Evolutionary conservation across 2,113 vertebrate species (phyloP), one percentile per base, ranked within the genome.

Genomic region (Chrysochloris asiatica): DNA sequence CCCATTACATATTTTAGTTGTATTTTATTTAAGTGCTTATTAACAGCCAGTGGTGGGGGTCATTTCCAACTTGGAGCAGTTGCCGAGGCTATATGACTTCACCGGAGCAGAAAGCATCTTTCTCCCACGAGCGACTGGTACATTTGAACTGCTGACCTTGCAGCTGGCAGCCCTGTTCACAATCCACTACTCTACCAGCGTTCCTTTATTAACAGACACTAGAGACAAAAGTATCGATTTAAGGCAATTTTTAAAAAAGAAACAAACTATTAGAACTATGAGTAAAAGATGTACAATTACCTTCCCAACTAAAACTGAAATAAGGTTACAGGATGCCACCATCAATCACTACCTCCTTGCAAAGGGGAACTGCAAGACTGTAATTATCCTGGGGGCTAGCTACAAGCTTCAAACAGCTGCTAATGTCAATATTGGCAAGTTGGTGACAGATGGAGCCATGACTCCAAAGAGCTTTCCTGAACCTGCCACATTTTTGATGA

Each of bases 261-360:
- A 92, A 84, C 30, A 95, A 86, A 83, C 81, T 76, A 94, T 80
- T 90, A 80, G 73, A 56, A 48, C 81, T 87, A 10, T 8, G 7
- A 30, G 59, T 24, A 80, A 86, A 93, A 45, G 30, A 80, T 50
- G 47, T 72, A 54, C 33, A 28, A 61, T 72, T 38, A 76, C 43
- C 65, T 78, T 92, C 71, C 28, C 30, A 36, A 56, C 41, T 54
- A 67, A 92, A 83, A 61, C 41, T 4, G 30, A 86, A 90, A 88
- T 92, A 28, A 93, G 79, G 59, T 69, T 24, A 38, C 11, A n/a
- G 24, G 47, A 59, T 85, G 48, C 91, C 19, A 73, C 43, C 86
- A 88, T 30, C 8, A 4, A 54, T 91, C 88, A 89, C 0, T 11
- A 45, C 24, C 89, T 73, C 67, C 80, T 86, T 88, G 85, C 73